Evolutionary conservation across 2,888 invertebrate species (phyloP), one percentile per base, ranked within the genome.

Genomic region (Caradrina kadenii): DNA sequence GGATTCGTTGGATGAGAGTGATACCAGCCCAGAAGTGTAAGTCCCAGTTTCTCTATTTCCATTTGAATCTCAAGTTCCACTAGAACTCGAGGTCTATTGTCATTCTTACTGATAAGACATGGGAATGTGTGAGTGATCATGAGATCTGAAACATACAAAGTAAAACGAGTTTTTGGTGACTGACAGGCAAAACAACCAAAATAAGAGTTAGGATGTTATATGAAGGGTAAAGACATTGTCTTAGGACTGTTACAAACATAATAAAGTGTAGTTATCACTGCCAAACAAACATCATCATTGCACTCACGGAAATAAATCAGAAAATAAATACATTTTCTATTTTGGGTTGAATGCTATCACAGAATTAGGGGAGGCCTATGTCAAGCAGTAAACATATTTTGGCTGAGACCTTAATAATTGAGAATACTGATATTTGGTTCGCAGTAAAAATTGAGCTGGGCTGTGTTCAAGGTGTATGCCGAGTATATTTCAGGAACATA

Each of bases 1-100:
- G 98, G 97, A 80, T 98, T 97, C 64, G 97, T 97, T 0, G 99
- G 98, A 94, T 99, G 99, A 13, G 99, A 99, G 93, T 99, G 99
- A 93, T 99, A 99, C 99, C 99, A 99, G 10, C 99, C 99, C 5
- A 99, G 97, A 11, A 99, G 93, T 6, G 97, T 97, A 50, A 99
- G 96, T 65, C 98, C 98, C 86, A 98, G 97, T 87, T 97, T 97
- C 87, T 98, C 98, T 93, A 99, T 98, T 68, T 97, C 96, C 90
- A 97, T 97, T 72, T 98, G 98, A 85, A 99, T 98, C 93, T 98
- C 98, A 8, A 97, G 93, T 90, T 98, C 98, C 0, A 98, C 97
- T 71, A 98, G 96, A 6, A 97, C 97, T 48, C 98, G 97, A 73
- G 97, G 97, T 72, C 97, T 97, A 63, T 97, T 96, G 89, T 99